Base-by-base conservation (phyloP, 2,113 vertebrate species). In the Chaetorhynchus papuensis region DNA sequence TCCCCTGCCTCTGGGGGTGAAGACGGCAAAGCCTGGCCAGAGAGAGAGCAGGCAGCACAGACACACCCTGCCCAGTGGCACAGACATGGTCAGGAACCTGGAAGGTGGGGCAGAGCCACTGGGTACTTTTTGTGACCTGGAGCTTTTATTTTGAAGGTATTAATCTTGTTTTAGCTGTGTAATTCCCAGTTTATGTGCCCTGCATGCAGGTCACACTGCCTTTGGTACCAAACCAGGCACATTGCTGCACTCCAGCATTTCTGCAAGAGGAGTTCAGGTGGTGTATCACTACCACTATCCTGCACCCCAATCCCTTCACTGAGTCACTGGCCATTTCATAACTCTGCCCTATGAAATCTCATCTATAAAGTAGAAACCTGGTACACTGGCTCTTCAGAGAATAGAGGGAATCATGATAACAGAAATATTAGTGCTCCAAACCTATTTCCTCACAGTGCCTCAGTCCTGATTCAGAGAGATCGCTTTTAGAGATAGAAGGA, bases 401-500 rank as follows among this genome's bases (percentile, higher is more conserved):
- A 63, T 42, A 64, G 28, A 4, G 24, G 11, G 19, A 90, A 69
- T 56, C 27, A 47, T 33, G 47, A 72, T 6, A 95, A 71, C 50
- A 93, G 71, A 79, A 88, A 80, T n/a, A 26, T 35, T 82, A 91
- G 57, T 28, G 20, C 65, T 89, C 30, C 49, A 71, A 91, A 82
- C 5, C 77, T 53, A 75, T 86, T 91, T 87, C 69, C 49, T 90
- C 64, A 21, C 31, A 47, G 24, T 47, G 54, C 61, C n/a, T 94
- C 74, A 56, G 41, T 54, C 50, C 20, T 69, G 44, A 93, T 84
- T 87, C 57, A 80, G 66, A 83, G 86, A 83, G 70, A 95, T 90
- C 24, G 9, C 33, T 90, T 88, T 90, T 90, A 79, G 59, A 95
- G 59, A 87, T 87, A 89, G 90, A 96, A 85, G 59, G 59, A 87